Evolutionary conservation across 2,797 vertebrate genomes (phyloP).

Genomic region (Scyliorhinus canicula): DNA sequence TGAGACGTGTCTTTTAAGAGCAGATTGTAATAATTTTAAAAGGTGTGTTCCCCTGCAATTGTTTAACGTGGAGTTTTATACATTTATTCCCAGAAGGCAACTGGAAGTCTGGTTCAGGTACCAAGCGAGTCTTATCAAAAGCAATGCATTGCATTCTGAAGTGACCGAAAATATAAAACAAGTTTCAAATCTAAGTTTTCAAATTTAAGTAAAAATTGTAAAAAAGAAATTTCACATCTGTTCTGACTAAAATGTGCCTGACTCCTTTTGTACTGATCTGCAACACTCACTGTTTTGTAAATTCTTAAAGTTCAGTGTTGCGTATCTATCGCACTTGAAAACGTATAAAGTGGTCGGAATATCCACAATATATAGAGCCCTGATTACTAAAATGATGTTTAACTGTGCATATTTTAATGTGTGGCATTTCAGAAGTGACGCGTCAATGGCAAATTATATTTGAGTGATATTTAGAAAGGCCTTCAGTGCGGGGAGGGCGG

Average conservation of each 20-base stretch:
- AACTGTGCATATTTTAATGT: background rate
- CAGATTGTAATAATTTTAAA: background rate
- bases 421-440: background rate
- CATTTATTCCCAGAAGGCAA: background rate
- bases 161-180: background rate
- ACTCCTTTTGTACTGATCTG: background rate
- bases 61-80: background rate
- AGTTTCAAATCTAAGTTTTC: background rate
- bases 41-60: background rate
- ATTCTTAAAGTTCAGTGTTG: background rate
- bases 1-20: background rate
- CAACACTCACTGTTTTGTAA: background rate
- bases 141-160: background rate
- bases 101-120: background rate
- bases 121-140: background rate
- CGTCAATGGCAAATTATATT: background rate
- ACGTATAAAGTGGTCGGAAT: background rate
- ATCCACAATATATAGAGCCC: background rate
- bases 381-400: background rate
- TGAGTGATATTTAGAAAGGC: conserved; percentile 2
- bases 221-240: conserved; percentile 18
- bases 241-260: background rate
- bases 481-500: too few relatives aligned
- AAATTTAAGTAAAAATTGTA: background rate
- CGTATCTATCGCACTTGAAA: background rate